phyloP scores from a whole-genome alignment of 2,888 invertebrate genomes.

The Torymus auratus region DNA sequence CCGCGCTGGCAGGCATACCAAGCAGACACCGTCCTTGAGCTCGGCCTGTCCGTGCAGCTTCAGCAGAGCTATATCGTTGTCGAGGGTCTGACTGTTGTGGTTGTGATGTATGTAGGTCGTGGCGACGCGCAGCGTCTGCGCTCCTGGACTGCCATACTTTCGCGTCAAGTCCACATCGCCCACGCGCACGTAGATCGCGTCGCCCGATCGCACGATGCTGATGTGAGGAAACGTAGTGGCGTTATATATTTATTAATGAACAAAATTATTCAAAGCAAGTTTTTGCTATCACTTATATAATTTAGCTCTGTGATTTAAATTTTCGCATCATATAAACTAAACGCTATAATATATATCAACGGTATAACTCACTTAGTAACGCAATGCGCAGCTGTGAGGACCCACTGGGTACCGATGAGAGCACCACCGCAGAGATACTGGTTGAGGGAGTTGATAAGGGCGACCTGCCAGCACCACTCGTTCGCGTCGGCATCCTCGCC shows the following conservation, averaged over 20 bases:
- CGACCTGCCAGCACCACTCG: conserved; percentile 98
- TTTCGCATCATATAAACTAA: no score
- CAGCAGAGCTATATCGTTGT: conserved; percentile 94
- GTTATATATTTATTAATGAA: no score
- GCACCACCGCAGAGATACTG: conserved; percentile 96
- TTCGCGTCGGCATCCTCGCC: conserved; percentile 94
- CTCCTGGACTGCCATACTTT: conserved; percentile 93
- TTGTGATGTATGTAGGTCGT: conserved; percentile 97
- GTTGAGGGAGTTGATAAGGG: conserved; percentile 93
- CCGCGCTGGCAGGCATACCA: conserved; percentile 92
- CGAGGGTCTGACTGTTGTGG: conserved; percentile 95
- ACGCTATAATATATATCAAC: no score
- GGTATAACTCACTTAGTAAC: conserved; percentile 88
- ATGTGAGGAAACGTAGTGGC: no score
- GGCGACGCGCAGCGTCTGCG: conserved; percentile 92
- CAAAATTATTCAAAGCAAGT: no score
- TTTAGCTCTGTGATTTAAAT: no score
- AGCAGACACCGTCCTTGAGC: conserved; percentile 89
- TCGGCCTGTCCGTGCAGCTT: conserved; percentile 93
- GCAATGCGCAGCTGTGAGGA: conserved; percentile 94
- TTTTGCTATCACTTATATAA: no score
- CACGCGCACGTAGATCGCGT: conserved; percentile 94
- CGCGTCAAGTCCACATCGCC: conserved; percentile 94
- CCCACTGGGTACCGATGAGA: conserved; percentile 95
- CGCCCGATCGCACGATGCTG: conserved; percentile 95